A percentile compares a stretch with the other conserved stretches of the same genome.
Conservation (phyloP, 1,140 invertebrate species). For the Trichonephila clavipes region DNA sequence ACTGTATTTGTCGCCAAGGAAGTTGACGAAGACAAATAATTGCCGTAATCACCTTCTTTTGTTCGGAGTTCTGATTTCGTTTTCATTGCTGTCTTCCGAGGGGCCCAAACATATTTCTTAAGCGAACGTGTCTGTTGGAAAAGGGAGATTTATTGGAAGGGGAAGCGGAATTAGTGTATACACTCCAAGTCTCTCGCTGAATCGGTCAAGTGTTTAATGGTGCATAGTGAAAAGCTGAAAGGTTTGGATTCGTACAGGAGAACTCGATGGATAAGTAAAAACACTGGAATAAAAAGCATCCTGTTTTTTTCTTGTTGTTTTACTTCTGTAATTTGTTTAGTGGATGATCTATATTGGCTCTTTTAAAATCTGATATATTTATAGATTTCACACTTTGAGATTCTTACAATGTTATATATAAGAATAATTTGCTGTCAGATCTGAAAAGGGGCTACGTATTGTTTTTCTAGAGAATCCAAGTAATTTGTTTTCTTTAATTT, state of each 20-base stretch:
- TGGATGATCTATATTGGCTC: neutral
- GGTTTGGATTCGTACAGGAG: neutral
- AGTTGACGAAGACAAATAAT: constrained; percentile 35
- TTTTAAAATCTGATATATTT: neutral
- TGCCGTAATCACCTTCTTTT: constrained; percentile 20
- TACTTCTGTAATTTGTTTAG: neutral
- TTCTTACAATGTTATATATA: neutral
- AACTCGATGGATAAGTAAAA: neutral
- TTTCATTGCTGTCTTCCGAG: constrained; percentile 3
- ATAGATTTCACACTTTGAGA: neutral
- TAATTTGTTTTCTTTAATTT: too few species aligned
- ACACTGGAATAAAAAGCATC: neutral
- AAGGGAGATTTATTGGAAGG: neutral
- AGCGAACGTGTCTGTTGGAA: neutral
- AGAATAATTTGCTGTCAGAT: neutral
- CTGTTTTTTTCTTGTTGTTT: neutral
- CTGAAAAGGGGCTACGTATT: too few species aligned
- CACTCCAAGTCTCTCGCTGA: neutral
- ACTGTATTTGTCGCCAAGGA: constrained; percentile 34
- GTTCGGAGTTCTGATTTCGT: neutral
- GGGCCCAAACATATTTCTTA: neutral
- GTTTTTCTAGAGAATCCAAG: too few species aligned
- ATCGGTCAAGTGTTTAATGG: neutral
- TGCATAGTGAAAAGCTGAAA: neutral
- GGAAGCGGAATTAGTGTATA: too few species aligned